Base-by-base conservation (phyloP, 2,797 vertebrate genomes). In the Cephalopachus bancanus region DNA sequence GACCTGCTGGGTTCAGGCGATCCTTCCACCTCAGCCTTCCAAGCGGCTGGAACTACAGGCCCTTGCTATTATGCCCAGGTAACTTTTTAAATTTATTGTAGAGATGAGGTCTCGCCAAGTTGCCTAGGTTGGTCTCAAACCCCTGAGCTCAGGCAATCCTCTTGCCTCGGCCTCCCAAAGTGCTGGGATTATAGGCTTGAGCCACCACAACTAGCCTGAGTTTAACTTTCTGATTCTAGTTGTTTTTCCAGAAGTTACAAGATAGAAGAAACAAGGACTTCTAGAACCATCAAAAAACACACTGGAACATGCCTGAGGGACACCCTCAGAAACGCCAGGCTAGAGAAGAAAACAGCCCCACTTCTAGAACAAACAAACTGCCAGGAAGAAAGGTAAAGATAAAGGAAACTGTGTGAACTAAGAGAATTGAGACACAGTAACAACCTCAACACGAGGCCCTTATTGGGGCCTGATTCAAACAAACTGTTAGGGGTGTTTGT, bases 211-310 rank as follows among this genome's bases (percentile, higher is more conserved):
- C 37, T 3, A 37, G 37, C 37, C 37, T 37, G 37, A 37, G 37
- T 37, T 37, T 37, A 17, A 30, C 67, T 78, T 78, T 83, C 57
- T n/a, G 16, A 88, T n/a, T 90, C 65, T 33, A 59, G 37, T n/a
- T 24, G 44, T 28, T 60, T 80, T 84, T 92, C 88, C 26, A 96
- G 22, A 89, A 94, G 91, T 20, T 30, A 74, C 37, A 67, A 95
- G 5, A 7, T 83, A 37, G 74, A 76, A 53, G 24, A 55, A 51
- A 67, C 5, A 11, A 55, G 55, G 72, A 59, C 22, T 30, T 60
- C 55, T 20, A 74, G 57, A 92, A 28, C 80, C 65, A 80, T 60
- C 30, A 28, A 76, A 10, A 57, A 28, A 72, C 30, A 24, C 15
- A 44, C 12, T 76, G 22, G n/a, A 53, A 67, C 26, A 44, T 16